Percentiles rank a stretch among this genome's conserved stretches.
Conservation (phyloP, 2,888 invertebrate genomes). For the Bombylius major region DNA sequence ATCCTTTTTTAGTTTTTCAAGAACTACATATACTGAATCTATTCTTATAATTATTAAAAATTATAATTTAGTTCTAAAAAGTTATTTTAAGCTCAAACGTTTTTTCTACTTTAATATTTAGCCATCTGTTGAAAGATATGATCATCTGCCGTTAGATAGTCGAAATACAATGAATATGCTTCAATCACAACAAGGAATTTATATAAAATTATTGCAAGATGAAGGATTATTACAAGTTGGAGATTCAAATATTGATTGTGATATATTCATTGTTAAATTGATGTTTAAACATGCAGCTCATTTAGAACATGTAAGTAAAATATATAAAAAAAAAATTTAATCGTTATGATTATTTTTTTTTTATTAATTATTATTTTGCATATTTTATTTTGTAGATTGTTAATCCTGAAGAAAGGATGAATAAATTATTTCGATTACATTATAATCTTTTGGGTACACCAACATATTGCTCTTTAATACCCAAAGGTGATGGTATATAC, state of each 20-base stretch:
- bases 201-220: slow-evolving; percentile 28
- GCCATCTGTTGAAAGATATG: no score
- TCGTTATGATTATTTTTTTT: not conserved
- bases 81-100: no score
- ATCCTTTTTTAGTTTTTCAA: no score
- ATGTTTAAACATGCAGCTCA: slow-evolving; percentile 24
- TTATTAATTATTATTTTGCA: no score
- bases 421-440: slow-evolving; percentile 16
- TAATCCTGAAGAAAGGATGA: slow-evolving; percentile 13
- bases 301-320: slow-evolving; percentile 15
- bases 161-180: slow-evolving; percentile 25
- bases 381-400: slow-evolving; percentile 17
- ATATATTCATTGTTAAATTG: slow-evolving; percentile 28
- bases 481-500: slow-evolving; percentile 27
- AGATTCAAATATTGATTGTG: slow-evolving; percentile 26
- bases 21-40: no score
- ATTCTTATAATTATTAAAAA: no score
- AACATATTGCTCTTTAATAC: slow-evolving; percentile 22
- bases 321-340: not conserved
- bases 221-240: slow-evolving; percentile 32
- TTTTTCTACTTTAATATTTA: no score
- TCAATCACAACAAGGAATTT: slow-evolving; percentile 29
- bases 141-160: no score
- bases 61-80: no score
- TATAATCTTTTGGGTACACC: slow-evolving; percentile 30